These are phyloP conservation scores for Onychostoma macrolepis DNA, from an alignment of 2,113 vertebrate genomes.

Conservation along the genomic window DNA sequence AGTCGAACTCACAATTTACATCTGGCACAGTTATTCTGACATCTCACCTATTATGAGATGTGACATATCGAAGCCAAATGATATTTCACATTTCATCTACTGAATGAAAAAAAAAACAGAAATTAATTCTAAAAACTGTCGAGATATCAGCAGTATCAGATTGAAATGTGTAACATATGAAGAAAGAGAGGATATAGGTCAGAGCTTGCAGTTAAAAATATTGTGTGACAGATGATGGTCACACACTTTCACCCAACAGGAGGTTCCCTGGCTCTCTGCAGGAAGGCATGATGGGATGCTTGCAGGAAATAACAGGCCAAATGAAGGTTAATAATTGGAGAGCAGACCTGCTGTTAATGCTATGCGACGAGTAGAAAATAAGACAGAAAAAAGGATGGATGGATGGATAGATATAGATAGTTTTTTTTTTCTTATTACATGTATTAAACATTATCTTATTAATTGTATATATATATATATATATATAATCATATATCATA, in stretches of 20 bases:
- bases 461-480: too few relatives aligned
- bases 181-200: constrained; percentile 12
- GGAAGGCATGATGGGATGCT: background rate
- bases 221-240: constrained; percentile 32
- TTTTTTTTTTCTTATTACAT: too few relatives aligned
- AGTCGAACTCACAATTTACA: background rate
- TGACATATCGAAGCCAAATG: background rate
- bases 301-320: constrained; percentile 37
- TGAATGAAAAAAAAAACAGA: background rate
- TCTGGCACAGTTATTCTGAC: background rate
- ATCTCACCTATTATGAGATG: background rate
- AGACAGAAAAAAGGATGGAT: background rate
- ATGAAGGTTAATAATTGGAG: constrained; percentile 34
- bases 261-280: background rate
- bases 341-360: background rate
- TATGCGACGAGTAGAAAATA: background rate
- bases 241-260: constrained; percentile 32
- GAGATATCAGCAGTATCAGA: background rate
- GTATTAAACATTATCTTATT: too few relatives aligned
- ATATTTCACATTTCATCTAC: background rate
- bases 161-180: background rate
- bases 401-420: background rate
- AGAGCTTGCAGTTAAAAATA: constrained; percentile 15
- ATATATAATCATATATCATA: too few relatives aligned
- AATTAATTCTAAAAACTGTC: constrained; percentile 6